Evolutionary conservation across 2,113 vertebrate species (phyloP).

Genomic region (Neofelis nebulosa): DNA sequence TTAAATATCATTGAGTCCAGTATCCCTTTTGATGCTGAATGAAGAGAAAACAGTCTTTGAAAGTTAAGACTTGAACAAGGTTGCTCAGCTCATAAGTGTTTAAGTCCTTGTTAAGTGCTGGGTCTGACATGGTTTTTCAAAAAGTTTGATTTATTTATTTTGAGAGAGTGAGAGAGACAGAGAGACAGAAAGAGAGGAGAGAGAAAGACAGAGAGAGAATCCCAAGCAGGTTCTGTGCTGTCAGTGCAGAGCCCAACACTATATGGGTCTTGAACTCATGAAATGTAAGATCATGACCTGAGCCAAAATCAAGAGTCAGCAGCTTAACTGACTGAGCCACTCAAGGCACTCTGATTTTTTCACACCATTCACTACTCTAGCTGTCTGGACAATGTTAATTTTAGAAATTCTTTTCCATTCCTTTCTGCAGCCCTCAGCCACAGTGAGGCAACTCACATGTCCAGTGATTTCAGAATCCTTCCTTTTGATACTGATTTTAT

Average conservation of each 20-base stretch:
- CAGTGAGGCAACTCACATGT: background rate
- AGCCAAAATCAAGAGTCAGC: no score
- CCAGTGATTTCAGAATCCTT: background rate
- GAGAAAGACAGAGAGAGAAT: no score
- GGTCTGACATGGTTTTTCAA: background rate
- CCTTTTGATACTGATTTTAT: background rate
- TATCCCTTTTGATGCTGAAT: background rate
- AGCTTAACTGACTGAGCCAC: no score
- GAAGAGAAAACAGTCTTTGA: background rate
- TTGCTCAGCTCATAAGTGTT: background rate
- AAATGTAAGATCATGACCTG: no score
- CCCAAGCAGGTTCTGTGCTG: no score
- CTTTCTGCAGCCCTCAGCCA: background rate
- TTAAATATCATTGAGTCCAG: background rate
- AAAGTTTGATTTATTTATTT: no score
- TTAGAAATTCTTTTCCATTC: background rate
- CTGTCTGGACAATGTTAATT: background rate
- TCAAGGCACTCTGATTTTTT: background rate
- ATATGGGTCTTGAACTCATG: no score
- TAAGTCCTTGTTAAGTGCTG: background rate
- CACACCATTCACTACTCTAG: background rate
- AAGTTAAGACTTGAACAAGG: background rate
- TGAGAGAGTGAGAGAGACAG: no score
- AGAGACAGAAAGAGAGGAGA: no score
- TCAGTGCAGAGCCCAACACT: no score